Evolutionary conservation across 1,140 invertebrate genomes (phyloP).

Genomic region (Rhyzopertha dominica): DNA sequence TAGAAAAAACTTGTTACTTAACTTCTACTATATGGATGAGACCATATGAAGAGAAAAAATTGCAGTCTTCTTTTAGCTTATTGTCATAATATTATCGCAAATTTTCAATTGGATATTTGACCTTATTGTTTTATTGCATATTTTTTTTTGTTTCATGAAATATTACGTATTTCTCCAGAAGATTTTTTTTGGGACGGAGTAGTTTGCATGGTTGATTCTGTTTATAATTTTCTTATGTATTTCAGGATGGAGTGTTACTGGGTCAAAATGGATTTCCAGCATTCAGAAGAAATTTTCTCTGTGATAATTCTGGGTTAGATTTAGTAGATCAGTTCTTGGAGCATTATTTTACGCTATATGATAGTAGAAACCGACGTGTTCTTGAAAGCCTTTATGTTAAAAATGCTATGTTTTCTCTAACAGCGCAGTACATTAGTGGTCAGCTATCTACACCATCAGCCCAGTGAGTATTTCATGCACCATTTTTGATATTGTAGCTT

Average conservation of each 20-base stretch:
- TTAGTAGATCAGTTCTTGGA: constrained; percentile 72
- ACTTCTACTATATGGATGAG: too few relatives aligned
- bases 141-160: constrained; percentile 13
- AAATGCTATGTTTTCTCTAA: constrained; percentile 69
- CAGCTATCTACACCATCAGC: constrained; percentile 38
- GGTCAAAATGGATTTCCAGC: constrained; percentile 55
- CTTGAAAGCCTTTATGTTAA: constrained; percentile 81
- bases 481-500: constrained; percentile 3
- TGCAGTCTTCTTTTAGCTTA: too few relatives aligned
- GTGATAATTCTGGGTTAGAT: constrained; percentile 56
- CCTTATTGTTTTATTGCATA: constrained; percentile 4
- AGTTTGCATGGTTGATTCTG: too few relatives aligned
- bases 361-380: constrained; percentile 68
- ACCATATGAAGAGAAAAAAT: too few relatives aligned
- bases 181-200: neutral
- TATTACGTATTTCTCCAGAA: neutral
- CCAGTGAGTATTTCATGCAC: constrained; percentile 21
- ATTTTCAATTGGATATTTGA: neutral
- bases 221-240: constrained; percentile 4
- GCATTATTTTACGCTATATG: constrained; percentile 79
- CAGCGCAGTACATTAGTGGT: constrained; percentile 46
- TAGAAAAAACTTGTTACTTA: too few relatives aligned
- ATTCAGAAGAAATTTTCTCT: constrained; percentile 62
- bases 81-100: too few relatives aligned
- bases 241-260: constrained; percentile 69